Base-by-base conservation (phyloP, 2,888 invertebrate genomes). In the Dilophus febrilis region DNA sequence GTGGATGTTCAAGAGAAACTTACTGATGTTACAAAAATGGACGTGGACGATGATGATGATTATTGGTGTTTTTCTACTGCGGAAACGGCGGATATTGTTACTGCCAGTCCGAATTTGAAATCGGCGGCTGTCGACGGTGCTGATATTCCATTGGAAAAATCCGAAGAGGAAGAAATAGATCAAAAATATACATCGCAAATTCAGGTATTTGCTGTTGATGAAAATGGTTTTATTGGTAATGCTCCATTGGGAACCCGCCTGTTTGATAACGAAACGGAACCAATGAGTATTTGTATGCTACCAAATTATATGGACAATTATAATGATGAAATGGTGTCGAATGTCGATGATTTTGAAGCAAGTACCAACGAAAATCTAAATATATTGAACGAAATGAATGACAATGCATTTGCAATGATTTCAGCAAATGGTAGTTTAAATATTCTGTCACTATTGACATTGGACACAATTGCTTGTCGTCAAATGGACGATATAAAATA, bases 391-490 rank as follows among this genome's bases (percentile, higher is more conserved):
- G n/a, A n/a, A n/a, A n/a, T n/a, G n/a, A 67, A 67, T 12, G 62
- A 64, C 38, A 73, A 78, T 36, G 71, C 79, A 33, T 73, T 79
- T 40, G 77, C 83, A 12, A 65, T 79, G 33, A 80, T 85, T 12
- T 80, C 83, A 45, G 66, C 70, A 2, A 80, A 82, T 53, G 88
- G 88, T 6, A 68, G 70, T 35, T 68, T 90, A 28, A 69, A 81
- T 52, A 61, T 90, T 35, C 67, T 85, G 42, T 74, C 78, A 29
- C 57, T 87, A 32, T 67, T 71, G n/a, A 76, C 77, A 38, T 70
- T 88, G 46, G 72, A 71, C 47, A 68, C 72, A 4, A 60, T 81
- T 6, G 75, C 78, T 2, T 22, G 22, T 22, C 4, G 8, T 6
- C 4, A 22, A 6, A 6, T 22, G 4, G 72, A 74, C 45, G 79